These are phyloP conservation scores for Pogona vitticeps DNA, from an alignment of 2,113 vertebrate species.

Conservation along the genomic window DNA sequence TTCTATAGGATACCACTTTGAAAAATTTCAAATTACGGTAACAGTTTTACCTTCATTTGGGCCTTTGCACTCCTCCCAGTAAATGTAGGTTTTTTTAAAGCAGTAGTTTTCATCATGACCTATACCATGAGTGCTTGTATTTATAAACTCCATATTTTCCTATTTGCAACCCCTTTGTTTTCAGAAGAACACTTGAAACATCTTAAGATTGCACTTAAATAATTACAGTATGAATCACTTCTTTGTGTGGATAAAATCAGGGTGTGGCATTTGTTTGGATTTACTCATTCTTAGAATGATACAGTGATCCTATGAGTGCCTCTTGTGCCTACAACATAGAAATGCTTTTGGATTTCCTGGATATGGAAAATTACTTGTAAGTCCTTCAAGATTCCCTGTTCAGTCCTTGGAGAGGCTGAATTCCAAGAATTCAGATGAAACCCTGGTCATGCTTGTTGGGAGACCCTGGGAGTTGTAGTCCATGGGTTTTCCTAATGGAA, in stretches of 20 bases:
- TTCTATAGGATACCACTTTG: neutral
- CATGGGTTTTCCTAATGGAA: neutral
- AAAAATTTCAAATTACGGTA: neutral
- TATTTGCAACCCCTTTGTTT: neutral
- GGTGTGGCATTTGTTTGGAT: slow-evolving; percentile 15
- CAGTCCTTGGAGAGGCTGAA: neutral
- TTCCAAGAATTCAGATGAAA: too few relatives aligned
- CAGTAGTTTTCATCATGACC: neutral
- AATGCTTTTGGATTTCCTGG: neutral
- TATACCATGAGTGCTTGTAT: neutral
- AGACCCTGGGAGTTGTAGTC: neutral
- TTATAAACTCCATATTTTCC: neutral
- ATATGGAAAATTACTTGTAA: neutral
- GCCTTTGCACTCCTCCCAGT: neutral
- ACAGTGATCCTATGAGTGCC: neutral
- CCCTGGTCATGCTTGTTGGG: neutral
- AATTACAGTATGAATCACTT: neutral
- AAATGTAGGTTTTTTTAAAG: neutral
- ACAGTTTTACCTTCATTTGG: neutral
- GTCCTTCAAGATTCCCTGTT: neutral
- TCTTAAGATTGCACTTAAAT: neutral
- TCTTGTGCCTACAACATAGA: neutral
- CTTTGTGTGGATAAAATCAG: neutral
- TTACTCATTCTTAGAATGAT: neutral
- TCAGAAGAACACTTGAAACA: neutral